phyloP scores from a whole-genome alignment of 2,888 invertebrate genomes.

The Yponomeuta evonymella region DNA sequence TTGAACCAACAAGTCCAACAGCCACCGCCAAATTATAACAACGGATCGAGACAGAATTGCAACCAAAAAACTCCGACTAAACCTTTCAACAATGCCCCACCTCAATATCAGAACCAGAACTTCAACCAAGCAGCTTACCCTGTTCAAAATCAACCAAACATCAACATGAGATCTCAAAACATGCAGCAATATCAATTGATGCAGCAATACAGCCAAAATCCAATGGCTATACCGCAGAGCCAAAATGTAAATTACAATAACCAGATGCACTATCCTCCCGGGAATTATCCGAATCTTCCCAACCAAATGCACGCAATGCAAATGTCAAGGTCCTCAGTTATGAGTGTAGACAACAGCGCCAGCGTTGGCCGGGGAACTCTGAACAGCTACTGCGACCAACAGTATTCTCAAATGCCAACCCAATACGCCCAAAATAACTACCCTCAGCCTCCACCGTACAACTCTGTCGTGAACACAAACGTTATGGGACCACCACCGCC shows the following conservation, averaged over 20 bases:
- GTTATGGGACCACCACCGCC: conserved; percentile 70
- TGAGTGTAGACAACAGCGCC: conserved; percentile 68
- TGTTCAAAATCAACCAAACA: conserved; percentile 47
- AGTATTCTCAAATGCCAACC: conserved; percentile 45
- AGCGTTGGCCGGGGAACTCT: conserved; percentile 58
- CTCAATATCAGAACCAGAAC: conserved; percentile 49
- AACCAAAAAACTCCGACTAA: conserved; percentile 51
- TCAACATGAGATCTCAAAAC: conserved; percentile 50
- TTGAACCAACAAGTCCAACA: conserved; percentile 24
- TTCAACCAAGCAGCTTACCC: conserved; percentile 44
- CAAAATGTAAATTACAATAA: conserved; percentile 51
- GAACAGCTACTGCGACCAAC: conserved; percentile 59
- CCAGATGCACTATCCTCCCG: conserved; percentile 54
- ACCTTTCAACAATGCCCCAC: conserved; percentile 47
- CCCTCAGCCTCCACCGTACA: conserved; percentile 61
- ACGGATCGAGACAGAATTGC: conserved; percentile 45
- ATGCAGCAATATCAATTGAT: conserved; percentile 61
- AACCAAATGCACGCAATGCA: conserved; percentile 60
- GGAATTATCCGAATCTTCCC: conserved; percentile 49
- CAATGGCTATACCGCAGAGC: conserved; percentile 45
- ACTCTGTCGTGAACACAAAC: conserved; percentile 60
- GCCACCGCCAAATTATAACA: conserved; percentile 40
- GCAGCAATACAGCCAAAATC: conserved; percentile 56
- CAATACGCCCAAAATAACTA: conserved; percentile 61
- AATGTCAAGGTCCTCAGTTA: conserved; percentile 65